Conservation (phyloP, 2,888 invertebrate species). For the Caenorhabditis sp. region DNA sequence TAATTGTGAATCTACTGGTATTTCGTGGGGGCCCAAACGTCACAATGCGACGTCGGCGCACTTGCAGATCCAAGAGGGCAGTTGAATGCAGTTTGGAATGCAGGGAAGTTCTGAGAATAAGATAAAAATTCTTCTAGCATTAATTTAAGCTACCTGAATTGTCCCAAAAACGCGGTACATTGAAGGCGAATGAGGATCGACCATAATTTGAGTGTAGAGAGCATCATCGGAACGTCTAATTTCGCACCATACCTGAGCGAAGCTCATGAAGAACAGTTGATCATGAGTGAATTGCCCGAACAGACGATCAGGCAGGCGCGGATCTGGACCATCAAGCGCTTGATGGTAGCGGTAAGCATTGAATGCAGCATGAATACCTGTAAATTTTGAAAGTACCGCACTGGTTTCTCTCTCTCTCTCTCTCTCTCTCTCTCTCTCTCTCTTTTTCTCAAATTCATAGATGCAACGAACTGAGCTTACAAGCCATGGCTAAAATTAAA, state of each 20-base stretch:
- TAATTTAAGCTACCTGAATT: slow-evolving; percentile 37
- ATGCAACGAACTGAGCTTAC: too few species aligned
- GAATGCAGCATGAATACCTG: slow-evolving; percentile 78
- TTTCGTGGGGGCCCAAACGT: slow-evolving; percentile 71
- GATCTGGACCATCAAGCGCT: slow-evolving; percentile 70
- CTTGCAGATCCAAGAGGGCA: slow-evolving; percentile 70
- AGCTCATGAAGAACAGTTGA: slow-evolving; percentile 76
- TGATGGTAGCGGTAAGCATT: slow-evolving; percentile 69
- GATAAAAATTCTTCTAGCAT: slow-evolving; percentile 7
- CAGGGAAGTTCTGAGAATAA: slow-evolving; percentile 75
- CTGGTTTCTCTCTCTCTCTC: too few species aligned
- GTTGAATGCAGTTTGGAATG: slow-evolving; percentile 76
- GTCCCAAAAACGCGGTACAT: slow-evolving; percentile 73
- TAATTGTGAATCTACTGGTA: slow-evolving; percentile 50
- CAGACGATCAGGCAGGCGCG: slow-evolving; percentile 68
- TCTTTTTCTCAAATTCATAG: too few species aligned
- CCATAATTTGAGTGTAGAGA: slow-evolving; percentile 64
- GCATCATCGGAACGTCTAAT: slow-evolving; percentile 48
- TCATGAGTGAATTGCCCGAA: slow-evolving; percentile 71
- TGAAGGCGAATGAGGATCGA: slow-evolving; percentile 74
- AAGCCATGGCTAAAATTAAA: too few species aligned
- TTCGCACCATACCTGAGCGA: slow-evolving; percentile 76
- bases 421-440: too few species aligned
- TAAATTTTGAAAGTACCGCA: too few species aligned
- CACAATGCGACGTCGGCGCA: slow-evolving; percentile 71